phyloP scores from a whole-genome alignment of 2,888 invertebrate genomes.

The Philereme transversata region DNA sequence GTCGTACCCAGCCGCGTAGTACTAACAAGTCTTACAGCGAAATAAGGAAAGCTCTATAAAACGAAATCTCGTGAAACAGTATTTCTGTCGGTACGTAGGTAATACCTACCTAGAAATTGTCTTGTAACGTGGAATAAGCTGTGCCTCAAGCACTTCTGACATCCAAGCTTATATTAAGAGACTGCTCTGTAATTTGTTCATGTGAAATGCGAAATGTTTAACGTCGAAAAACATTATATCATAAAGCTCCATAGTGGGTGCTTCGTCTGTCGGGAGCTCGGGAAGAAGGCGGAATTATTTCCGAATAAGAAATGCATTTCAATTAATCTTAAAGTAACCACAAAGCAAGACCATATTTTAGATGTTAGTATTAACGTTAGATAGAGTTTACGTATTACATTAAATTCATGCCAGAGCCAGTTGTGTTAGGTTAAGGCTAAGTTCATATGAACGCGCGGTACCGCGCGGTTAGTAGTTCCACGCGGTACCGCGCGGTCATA shows the following conservation, averaged over 20 bases:
- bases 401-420: constrained; percentile 21
- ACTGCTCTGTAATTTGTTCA: constrained; percentile 17
- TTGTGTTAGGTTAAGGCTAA: constrained; percentile 14
- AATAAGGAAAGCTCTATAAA: constrained; percentile 27
- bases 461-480: too few relatives aligned
- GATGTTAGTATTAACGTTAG: background rate
- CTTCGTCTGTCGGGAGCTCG: background rate
- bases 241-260: background rate
- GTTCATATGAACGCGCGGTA: too few relatives aligned
- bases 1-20: background rate
- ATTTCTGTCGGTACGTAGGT: constrained; percentile 32
- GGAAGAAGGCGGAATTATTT: constrained; percentile 1
- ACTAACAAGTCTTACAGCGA: constrained; percentile 31
- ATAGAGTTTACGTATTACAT: background rate
- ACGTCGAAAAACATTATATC: constrained; percentile 5
- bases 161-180: constrained; percentile 7
- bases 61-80: constrained; percentile 37
- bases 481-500: too few relatives aligned
- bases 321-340: constrained; percentile 23
- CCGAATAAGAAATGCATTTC: constrained; percentile 11
- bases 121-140: constrained; percentile 23
- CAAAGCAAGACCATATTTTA: constrained; percentile 20
- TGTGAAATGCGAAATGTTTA: constrained; percentile 16
- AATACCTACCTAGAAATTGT: constrained; percentile 32
- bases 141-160: constrained; percentile 13